phyloP scores from a whole-genome alignment of 2,888 invertebrate species.

The Drosophila demipolita region DNA sequence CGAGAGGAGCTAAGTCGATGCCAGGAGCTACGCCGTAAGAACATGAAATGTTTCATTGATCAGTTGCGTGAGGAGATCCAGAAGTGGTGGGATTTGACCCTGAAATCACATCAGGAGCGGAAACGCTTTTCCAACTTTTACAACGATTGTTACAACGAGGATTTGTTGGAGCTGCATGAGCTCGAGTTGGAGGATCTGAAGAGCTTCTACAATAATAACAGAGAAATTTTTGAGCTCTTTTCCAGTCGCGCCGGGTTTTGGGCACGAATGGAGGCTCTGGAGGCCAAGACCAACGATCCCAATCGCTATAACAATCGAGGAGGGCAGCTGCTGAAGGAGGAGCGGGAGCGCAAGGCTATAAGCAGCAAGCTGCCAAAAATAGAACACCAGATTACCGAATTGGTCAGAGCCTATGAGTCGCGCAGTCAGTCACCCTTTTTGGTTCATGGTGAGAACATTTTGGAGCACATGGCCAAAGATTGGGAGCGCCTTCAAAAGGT shows the following conservation, averaged over 20 bases:
- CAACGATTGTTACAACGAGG: conserved; percentile 91
- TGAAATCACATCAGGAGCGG: conserved; percentile 88
- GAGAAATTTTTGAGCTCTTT: conserved; percentile 89
- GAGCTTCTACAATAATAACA: conserved; percentile 88
- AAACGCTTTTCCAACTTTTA: conserved; percentile 88
- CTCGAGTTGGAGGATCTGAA: conserved; percentile 90
- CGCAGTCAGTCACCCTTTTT: conserved; percentile 87
- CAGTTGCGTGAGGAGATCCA: conserved; percentile 89
- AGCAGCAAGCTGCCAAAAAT: conserved; percentile 90
- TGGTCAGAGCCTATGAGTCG: conserved; percentile 86
- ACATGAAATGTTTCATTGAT: conserved; percentile 87
- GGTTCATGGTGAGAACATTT: conserved; percentile 88
- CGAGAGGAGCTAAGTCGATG: conserved; percentile 90
- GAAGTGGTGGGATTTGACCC: conserved; percentile 91
- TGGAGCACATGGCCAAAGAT: conserved; percentile 87
- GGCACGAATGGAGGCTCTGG: conserved; percentile 91
- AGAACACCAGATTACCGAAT: conserved; percentile 87
- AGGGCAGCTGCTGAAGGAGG: conserved; percentile 93
- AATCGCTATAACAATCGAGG: conserved; percentile 94
- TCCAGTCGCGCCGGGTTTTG: conserved; percentile 89
- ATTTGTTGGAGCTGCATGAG: conserved; percentile 92
- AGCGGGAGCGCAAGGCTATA: conserved; percentile 93
- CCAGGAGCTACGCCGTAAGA: conserved; percentile 90
- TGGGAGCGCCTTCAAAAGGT: conserved; percentile 86
- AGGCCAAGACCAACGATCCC: conserved; percentile 91